Percentiles rank a stretch among this genome's conserved stretches.
These are phyloP conservation scores for Mormyrus lacerda DNA, from an alignment of 2,113 vertebrate species.

Conservation along the genomic window DNA sequence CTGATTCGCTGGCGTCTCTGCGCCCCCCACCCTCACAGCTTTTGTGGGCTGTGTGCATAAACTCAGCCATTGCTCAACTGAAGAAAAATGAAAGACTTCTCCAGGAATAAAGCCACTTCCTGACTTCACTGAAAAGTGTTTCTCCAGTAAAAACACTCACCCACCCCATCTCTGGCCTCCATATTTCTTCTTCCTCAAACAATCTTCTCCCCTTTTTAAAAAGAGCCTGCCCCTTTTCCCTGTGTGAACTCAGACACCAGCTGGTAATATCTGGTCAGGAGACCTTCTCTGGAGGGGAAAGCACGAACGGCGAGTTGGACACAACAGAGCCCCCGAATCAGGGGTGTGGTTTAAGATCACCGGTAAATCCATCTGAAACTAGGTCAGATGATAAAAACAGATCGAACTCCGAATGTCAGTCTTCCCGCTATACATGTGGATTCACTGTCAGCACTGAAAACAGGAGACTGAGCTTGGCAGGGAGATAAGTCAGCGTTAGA, in stretches of 20 bases:
- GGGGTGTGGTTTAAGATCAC: background rate
- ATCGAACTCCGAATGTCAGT: background rate
- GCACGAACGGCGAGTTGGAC: background rate
- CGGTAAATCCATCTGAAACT: background rate
- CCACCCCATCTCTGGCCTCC: background rate
- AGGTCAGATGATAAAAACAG: background rate
- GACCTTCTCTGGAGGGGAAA: background rate
- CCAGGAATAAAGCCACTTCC: slow-evolving; percentile 39
- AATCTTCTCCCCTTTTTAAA: background rate
- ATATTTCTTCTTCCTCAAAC: background rate
- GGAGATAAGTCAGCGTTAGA: background rate
- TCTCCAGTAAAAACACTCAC: slow-evolving; percentile 23
- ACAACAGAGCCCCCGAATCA: background rate
- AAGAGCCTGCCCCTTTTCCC: background rate
- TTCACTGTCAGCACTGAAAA: background rate
- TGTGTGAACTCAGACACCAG: slow-evolving; percentile 19
- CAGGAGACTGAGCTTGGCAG: background rate
- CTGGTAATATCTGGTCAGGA: background rate
- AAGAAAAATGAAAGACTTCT: slow-evolving; percentile 29
- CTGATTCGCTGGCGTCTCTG: background rate
- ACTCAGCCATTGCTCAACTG: slow-evolving; percentile 25
- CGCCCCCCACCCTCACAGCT: slow-evolving; percentile 18
- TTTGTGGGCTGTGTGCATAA: slow-evolving; percentile 37
- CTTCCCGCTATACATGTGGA: background rate
- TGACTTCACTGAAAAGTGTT: slow-evolving; percentile 23